Conservation (phyloP, 2,888 invertebrate genomes). For the Homarus gammarus region DNA sequence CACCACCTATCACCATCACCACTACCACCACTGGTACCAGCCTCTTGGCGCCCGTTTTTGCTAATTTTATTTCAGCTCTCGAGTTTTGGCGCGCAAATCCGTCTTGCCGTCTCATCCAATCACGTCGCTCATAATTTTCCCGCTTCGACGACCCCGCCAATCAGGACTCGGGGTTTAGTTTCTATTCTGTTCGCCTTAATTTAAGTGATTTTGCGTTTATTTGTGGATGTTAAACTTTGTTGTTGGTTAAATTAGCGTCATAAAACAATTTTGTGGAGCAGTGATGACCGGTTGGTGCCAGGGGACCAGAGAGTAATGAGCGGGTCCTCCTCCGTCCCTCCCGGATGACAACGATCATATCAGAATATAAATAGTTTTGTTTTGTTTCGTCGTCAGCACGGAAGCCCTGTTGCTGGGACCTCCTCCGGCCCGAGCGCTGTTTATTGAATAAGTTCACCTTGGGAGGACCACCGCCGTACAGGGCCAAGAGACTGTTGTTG, state of each 20-base stretch:
- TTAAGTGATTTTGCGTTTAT: background rate
- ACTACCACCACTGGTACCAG: too few species aligned
- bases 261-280: background rate
- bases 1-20: too few species aligned
- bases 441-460: too few species aligned
- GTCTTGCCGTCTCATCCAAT: constrained; percentile 47
- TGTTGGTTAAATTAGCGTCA: background rate
- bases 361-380: background rate
- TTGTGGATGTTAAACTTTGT: background rate
- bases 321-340: too few species aligned
- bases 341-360: background rate
- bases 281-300: background rate
- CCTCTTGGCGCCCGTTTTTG: constrained; percentile 13
- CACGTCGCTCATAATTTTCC: constrained; percentile 39
- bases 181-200: background rate
- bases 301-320: background rate
- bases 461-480: too few species aligned
- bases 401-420: too few species aligned
- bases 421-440: too few species aligned
- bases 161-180: constrained; percentile 20
- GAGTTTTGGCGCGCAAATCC: constrained; percentile 40
- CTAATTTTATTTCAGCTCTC: constrained; percentile 32
- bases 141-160: constrained; percentile 32
- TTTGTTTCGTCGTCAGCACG: background rate
- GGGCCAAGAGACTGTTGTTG: too few species aligned